These are phyloP conservation scores for Botia almorhae DNA, from an alignment of 2,797 vertebrate species.

Conservation along the genomic window DNA sequence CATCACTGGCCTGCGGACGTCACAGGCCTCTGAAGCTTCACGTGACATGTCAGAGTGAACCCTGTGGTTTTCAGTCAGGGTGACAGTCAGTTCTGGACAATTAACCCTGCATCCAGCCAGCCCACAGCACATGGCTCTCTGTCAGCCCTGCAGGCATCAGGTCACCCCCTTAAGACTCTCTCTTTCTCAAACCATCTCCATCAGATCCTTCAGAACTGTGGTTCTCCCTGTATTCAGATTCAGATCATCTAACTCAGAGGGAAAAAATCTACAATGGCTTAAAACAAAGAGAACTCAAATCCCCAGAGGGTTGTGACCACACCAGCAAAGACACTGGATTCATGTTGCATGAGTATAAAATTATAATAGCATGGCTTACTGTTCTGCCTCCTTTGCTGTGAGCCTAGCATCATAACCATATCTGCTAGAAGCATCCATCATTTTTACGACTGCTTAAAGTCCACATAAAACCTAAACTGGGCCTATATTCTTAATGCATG, in stretches of 20 bases:
- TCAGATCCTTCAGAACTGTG: background rate
- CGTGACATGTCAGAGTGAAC: conserved; percentile 32
- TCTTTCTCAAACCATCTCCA: conserved; percentile 14
- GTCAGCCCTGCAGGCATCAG: conserved; percentile 20
- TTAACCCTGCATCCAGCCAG: conserved; percentile 46
- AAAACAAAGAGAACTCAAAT: conserved; percentile 20
- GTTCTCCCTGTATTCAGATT: conserved; percentile 14
- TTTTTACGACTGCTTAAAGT: conserved; percentile 1
- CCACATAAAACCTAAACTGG: conserved; percentile 1
- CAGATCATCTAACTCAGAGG: background rate
- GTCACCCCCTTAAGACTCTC: conserved; percentile 2
- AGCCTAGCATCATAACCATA: background rate
- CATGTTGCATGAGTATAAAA: conserved; percentile 19
- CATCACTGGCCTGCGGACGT: conserved; percentile 12
- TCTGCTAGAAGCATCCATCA: background rate
- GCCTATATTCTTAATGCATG: background rate
- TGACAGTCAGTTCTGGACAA: conserved; percentile 42
- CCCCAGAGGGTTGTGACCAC: background rate
- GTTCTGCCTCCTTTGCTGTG: background rate
- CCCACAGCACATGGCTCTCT: conserved; percentile 24
- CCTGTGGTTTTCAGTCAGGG: conserved; percentile 43
- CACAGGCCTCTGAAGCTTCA: conserved; percentile 29
- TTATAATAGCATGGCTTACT: background rate
- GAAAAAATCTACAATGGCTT: background rate
- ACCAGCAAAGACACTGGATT: conserved; percentile 28